Percentiles rank a stretch among this genome's conserved stretches.
phyloP scores from a whole-genome alignment of 92 coral and sea anemone genomes.

The Blastomussa wellsi region DNA sequence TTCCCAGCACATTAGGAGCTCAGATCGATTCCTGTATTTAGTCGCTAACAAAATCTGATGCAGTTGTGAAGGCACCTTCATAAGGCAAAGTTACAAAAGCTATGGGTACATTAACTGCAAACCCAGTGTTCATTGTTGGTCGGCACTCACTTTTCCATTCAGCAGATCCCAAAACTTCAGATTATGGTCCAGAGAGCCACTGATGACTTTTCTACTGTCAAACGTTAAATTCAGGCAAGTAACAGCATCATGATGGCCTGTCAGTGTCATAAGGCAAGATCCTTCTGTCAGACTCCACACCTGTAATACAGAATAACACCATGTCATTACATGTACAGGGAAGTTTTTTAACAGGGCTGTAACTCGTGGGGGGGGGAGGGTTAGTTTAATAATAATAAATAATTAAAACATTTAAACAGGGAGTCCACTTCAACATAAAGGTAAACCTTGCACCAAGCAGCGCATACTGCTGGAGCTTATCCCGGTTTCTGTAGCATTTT shows the following conservation, averaged over 20 bases:
- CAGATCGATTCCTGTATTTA: too few species aligned
- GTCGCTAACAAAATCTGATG: too few species aligned
- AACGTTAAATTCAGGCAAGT: slow-evolving; percentile 95
- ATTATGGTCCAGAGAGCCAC: slow-evolving; percentile 97
- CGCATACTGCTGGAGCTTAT: too few species aligned
- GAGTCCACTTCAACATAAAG: too few species aligned
- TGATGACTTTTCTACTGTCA: slow-evolving; percentile 96
- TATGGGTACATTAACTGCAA: background rate
- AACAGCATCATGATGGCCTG: slow-evolving; percentile 99
- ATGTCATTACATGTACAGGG: background rate
- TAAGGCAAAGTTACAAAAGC: background rate
- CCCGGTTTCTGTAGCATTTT: too few species aligned
- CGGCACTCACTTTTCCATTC: slow-evolving; percentile 80
- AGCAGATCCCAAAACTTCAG: slow-evolving; percentile 98
- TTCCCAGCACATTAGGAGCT: too few species aligned
- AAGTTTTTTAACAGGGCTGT: background rate
- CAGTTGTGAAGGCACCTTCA: too few species aligned
- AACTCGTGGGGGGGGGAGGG: too few species aligned
- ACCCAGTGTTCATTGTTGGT: background rate
- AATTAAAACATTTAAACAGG: too few species aligned
- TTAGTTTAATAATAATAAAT: too few species aligned
- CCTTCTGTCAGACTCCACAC: slow-evolving; percentile 96
- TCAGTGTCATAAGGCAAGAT: slow-evolving; percentile 89
- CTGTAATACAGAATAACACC: slow-evolving; percentile 32
- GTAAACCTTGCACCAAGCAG: too few species aligned